Base-by-base conservation (phyloP, 1,140 invertebrate genomes). In the Temnothorax longispinosus region DNA sequence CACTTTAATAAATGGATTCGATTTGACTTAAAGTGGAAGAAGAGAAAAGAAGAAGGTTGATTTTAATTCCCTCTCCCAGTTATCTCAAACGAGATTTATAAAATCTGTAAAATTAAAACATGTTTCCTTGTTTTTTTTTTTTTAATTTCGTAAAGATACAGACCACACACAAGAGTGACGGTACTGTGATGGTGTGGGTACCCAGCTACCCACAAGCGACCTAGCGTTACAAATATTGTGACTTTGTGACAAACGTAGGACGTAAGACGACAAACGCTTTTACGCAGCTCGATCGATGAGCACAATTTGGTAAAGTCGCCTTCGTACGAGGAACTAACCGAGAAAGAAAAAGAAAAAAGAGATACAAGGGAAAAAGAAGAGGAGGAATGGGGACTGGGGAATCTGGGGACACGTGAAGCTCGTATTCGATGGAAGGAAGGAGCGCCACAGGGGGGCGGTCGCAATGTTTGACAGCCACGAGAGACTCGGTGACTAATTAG, bases 401-500 rank as follows among this genome's bases (percentile, higher is more conserved):
- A 0, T 27, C 72, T 47, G 80, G 54, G 71, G 72, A 89, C 88
- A 91, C 87, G 74, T 90, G 87, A 94, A 60, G 64, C 69, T 47
- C 50, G 76, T 71, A 89, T 85, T 74, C 41, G 75, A 75, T 81
- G 71, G 85, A 80, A 92, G 87, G 90, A 91, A 93, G 92, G 78
- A 90, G 69, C 91, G 85, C 93, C 80, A 91, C 90, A 85, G 93
- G 92, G 92, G 90, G 89, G 91, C 89, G 92, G 88, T 90, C 88
- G 89, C 90, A 85, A 93, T 94, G 94, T 95, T 95, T 95, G 95
- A 95, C 94, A 95, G 93, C 54, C 86, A 87, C 87, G 91, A 94
- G 93, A 95, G 92, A 84, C 87, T 88, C 93, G 92, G 92, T 95
- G 94, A 95, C 94, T 95, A 95, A 95, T 95, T 95, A 95, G 93